Percentiles rank a stretch among this genome's conserved stretches.
These are phyloP conservation scores for Astyanax mexicanus DNA, from an alignment of 2,797 vertebrate species.

Conservation along the genomic window DNA sequence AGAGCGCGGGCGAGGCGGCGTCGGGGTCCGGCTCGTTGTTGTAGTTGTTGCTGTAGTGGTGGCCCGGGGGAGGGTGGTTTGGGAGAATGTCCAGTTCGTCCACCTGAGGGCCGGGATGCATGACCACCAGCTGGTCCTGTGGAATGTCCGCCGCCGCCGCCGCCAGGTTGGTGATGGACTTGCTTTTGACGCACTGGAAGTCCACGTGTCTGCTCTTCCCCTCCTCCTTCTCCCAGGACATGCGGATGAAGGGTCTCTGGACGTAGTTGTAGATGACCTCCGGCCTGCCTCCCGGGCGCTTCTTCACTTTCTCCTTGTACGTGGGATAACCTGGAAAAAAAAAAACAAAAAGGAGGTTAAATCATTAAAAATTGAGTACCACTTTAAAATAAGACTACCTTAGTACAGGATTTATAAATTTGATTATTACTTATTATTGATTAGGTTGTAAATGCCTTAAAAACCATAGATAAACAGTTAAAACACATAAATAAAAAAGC, in stretches of 20 bases:
- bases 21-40: conserved; percentile 90
- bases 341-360: too few relatives aligned
- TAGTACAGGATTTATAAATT: too few relatives aligned
- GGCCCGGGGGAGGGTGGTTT: conserved; percentile 83
- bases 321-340: conserved; percentile 99
- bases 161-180: conserved; percentile 95
- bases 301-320: conserved; percentile 98
- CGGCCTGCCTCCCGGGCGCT: conserved; percentile 91
- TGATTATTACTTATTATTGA: too few relatives aligned
- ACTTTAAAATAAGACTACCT: too few relatives aligned
- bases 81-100: conserved; percentile 96
- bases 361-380: too few relatives aligned
- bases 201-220: conserved; percentile 97
- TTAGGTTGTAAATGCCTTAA: too few relatives aligned
- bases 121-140: conserved; percentile 93
- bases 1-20: conserved; percentile 87
- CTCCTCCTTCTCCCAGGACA: conserved; percentile 99
- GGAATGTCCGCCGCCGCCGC: conserved; percentile 95
- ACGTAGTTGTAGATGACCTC: conserved; percentile 99
- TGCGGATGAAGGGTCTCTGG: conserved; percentile 95
- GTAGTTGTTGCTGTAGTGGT: conserved; percentile 83
- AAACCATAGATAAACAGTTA: too few relatives aligned
- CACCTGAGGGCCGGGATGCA: conserved; percentile 94
- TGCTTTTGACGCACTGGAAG: conserved; percentile 98
- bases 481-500: too few relatives aligned